These are phyloP conservation scores for Drosophila gaucha DNA, from an alignment of 2,888 invertebrate genomes.

Conservation along the genomic window DNA sequence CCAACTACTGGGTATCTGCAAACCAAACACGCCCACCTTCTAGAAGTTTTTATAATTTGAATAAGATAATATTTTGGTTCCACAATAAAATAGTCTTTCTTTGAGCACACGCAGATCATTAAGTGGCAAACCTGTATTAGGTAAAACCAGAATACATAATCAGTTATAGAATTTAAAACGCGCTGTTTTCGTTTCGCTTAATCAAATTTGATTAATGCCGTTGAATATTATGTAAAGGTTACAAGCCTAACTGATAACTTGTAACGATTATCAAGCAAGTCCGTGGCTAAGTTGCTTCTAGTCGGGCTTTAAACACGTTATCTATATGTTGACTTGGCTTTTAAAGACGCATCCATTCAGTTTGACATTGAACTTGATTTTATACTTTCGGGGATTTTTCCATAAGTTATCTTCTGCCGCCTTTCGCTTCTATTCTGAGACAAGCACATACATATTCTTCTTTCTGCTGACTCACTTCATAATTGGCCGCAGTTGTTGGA, in stretches of 20 bases:
- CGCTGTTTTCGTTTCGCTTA: background rate
- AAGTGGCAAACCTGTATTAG: conserved; percentile 18
- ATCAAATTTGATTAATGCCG: conserved; percentile 21
- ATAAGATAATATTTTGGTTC: background rate
- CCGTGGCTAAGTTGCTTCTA: too few species aligned
- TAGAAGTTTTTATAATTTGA: background rate
- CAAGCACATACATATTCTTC: background rate
- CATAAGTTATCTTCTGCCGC: background rate
- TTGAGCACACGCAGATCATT: background rate
- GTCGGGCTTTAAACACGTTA: background rate
- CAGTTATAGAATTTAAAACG: background rate
- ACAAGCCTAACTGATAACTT: background rate
- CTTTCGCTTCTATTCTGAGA: conserved; percentile 1
- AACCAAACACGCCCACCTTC: background rate
- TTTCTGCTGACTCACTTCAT: conserved; percentile 11
- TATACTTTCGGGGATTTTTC: conserved; percentile 15
- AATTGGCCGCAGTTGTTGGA: background rate
- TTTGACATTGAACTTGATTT: conserved; percentile 23
- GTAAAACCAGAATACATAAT: conserved; percentile 23
- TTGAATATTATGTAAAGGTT: conserved; percentile 9
- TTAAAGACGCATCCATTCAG: too few species aligned
- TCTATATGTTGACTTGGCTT: background rate
- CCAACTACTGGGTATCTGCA: background rate
- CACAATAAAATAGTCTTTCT: conserved; percentile 14
- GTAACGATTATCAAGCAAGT: too few species aligned